Conservation (phyloP, 1,140 invertebrate genomes). For the Halesus radiatus region DNA sequence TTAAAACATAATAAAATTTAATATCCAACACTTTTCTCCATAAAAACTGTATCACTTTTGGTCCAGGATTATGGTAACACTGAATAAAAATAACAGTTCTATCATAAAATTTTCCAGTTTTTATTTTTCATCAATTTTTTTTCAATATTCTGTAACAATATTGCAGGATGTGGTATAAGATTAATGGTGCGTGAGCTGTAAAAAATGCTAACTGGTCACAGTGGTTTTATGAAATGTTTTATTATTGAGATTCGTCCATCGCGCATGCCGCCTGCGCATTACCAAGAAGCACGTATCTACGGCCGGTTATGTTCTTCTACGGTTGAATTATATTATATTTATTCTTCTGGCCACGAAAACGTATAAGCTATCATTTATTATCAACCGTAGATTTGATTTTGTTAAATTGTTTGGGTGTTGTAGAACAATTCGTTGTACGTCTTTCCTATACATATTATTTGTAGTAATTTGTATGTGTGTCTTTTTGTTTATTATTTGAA, state of each 20-base stretch:
- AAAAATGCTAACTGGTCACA: not conserved
- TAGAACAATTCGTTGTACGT: no score
- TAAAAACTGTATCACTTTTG: constrained; percentile 11
- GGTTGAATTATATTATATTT: constrained; percentile 3
- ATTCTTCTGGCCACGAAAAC: constrained; percentile 28
- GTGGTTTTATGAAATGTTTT: constrained; percentile 7
- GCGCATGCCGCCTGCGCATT: not conserved
- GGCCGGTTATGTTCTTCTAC: no score
- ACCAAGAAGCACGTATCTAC: constrained; percentile 1
- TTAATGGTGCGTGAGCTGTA: constrained; percentile 37
- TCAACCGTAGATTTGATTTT: no score
- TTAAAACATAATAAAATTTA: not conserved
- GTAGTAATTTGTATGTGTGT: no score
- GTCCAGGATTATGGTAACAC: constrained; percentile 16
- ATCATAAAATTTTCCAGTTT: not conserved
- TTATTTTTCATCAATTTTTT: constrained; percentile 14
- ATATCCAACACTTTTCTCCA: not conserved
- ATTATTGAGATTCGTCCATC: not conserved
- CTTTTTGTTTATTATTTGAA: no score
- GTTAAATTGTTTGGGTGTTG: no score
- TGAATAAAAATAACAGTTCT: not conserved
- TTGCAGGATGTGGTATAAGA: constrained; percentile 35
- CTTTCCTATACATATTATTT: no score
- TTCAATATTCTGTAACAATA: not conserved
- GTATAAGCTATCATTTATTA: not conserved